These are phyloP conservation scores for Metallyticus violacea DNA, from an alignment of 2,888 invertebrate species.

Conservation along the genomic window DNA sequence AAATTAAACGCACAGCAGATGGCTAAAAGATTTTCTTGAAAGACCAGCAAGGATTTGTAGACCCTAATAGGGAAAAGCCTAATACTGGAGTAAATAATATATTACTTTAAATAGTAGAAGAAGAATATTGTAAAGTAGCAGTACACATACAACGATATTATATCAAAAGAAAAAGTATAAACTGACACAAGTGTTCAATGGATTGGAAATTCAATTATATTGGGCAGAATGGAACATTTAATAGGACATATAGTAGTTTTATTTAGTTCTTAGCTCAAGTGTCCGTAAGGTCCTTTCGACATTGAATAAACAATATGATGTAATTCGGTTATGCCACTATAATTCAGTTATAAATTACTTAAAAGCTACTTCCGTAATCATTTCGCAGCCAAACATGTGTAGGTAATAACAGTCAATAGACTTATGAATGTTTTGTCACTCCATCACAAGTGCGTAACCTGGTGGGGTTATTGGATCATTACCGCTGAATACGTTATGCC, in stretches of 20 bases:
- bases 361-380: background rate
- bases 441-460: background rate
- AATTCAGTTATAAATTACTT: background rate
- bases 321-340: background rate
- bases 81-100: too few species aligned
- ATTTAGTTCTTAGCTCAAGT: background rate
- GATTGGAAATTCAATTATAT: too few species aligned
- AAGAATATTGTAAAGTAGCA: too few species aligned
- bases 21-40: too few species aligned
- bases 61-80: too few species aligned
- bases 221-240: background rate
- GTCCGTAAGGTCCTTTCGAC: background rate
- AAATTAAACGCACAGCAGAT: too few species aligned
- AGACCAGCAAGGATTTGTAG: too few species aligned
- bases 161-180: too few species aligned
- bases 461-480: background rate
- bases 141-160: too few species aligned
- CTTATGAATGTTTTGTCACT: background rate
- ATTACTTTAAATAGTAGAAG: too few species aligned
- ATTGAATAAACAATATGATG: background rate
- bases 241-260: background rate
- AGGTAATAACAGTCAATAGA: background rate
- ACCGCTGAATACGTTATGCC: background rate
- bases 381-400: background rate
- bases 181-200: too few species aligned